Base-by-base conservation (phyloP, 2,888 invertebrate genomes). In the Volucella inflata region DNA sequence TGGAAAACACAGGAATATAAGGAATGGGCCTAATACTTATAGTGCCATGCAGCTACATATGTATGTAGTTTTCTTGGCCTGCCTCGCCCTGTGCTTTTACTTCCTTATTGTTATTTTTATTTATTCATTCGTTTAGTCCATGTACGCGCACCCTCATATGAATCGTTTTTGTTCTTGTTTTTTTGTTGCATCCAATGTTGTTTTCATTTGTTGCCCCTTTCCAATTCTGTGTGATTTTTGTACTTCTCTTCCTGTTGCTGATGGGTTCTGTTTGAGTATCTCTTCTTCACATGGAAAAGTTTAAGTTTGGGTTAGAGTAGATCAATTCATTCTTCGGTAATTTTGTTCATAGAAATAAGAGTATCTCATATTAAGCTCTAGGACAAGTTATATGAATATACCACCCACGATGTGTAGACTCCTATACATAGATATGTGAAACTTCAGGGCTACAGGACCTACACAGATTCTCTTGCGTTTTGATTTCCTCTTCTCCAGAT, bases 401-500 rank as follows among this genome's bases (percentile, higher is more conserved):
- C 62, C 82, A 79, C 79, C 85, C 77, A 85, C 78, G 84, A 82
- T 87, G 84, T 87, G 84, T 87, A 30, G 30, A 30, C 30, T 6
- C 30, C 4, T 30, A 30, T 6, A 21, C 2, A 4, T 21, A 21
- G 21, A 21, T 21, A 21, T 21, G 2, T 21, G 1, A 1, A 21
- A 4, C 21, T 21, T 4, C 4, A 30, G 30, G 30, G 30, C 30
- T 30, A 30, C 30, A 30, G 30, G 30, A 30, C 6, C 6, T 30
- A 30, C 30, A 30, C 30, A 30, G 30, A 30, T 30, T 30, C 6
- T 30, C 30, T 88, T 89, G 87, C 89, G 90, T 89, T 89, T 90
- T 89, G 88, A 88, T 88, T 88, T 67, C 48, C 74, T 70, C 76
- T 80, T 60, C 76, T 87, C 68, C 64, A 72, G 77, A 76, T 90